These are phyloP conservation scores for Drosophila equinoxialis DNA, from an alignment of 1,140 invertebrate species.

Conservation along the genomic window DNA sequence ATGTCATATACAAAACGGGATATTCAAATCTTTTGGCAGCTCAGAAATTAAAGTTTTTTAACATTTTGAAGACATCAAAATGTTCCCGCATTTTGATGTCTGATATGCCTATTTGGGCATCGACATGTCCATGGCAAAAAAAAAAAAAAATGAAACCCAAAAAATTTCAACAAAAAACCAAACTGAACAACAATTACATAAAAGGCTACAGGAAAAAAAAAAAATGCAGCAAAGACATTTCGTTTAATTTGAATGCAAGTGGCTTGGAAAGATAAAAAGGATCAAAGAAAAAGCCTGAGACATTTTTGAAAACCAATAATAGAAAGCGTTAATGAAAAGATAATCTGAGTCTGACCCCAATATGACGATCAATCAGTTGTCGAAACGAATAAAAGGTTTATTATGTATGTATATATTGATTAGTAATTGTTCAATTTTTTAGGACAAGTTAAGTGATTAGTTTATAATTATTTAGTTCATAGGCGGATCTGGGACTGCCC, in stretches of 20 bases:
- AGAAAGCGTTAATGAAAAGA: too few relatives aligned
- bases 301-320: too few relatives aligned
- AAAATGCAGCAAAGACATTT: background rate
- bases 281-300: too few relatives aligned
- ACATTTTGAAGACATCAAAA: constrained; percentile 55
- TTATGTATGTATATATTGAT: too few relatives aligned
- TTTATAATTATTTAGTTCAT: too few relatives aligned
- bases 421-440: too few relatives aligned
- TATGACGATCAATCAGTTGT: too few relatives aligned
- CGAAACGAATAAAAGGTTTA: too few relatives aligned
- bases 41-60: constrained; percentile 19
- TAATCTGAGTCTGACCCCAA: too few relatives aligned
- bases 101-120: constrained; percentile 77
- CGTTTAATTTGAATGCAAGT: background rate
- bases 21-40: constrained; percentile 74
- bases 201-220: background rate
- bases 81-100: constrained; percentile 71
- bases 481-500: too few relatives aligned
- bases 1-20: constrained; percentile 55
- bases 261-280: background rate
- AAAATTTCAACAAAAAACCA: too few relatives aligned
- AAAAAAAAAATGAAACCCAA: constrained; percentile 31
- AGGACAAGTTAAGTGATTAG: too few relatives aligned
- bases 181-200: constrained; percentile 10
- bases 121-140: constrained; percentile 56